Percentiles rank a stretch among this genome's conserved stretches.
Conservation (phyloP, 2,797 vertebrate species). For the Squalus acanthias region DNA sequence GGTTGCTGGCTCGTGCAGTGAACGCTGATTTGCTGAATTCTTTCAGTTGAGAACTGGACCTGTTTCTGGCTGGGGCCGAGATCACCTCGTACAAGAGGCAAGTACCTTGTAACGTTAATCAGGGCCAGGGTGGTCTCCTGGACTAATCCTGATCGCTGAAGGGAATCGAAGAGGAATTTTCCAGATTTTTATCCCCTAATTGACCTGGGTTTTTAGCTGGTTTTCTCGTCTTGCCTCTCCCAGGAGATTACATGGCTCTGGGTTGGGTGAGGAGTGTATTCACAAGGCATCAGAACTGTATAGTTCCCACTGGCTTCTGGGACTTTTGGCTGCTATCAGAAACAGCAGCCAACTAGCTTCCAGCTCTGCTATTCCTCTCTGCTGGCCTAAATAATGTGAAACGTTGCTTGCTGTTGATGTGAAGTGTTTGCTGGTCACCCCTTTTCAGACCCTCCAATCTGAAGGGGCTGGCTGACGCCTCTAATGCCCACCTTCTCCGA, state of each 20-base stretch:
- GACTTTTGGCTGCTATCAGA: neutral
- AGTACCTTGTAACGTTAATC: neutral
- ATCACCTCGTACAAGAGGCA: neutral
- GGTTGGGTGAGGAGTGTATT: neutral
- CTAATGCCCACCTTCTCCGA: neutral
- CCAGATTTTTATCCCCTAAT: neutral
- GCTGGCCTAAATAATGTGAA: neutral
- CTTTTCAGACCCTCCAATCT: neutral
- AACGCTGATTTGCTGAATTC: neutral
- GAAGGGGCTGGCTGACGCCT: neutral
- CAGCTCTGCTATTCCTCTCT: neutral
- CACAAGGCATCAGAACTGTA: neutral
- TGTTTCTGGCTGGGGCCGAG: neutral
- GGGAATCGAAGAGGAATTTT: neutral
- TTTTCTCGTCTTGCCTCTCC: neutral
- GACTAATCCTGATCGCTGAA: neutral
- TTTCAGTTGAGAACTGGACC: neutral
- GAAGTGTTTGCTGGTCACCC: neutral
- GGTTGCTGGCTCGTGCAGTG: too few species aligned
- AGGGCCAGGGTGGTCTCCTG: neutral
- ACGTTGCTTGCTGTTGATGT: neutral
- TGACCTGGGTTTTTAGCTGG: too few species aligned
- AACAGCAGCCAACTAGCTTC: neutral
- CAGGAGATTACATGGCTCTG: neutral
- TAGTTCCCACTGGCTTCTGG: neutral